Base-by-base conservation (phyloP, 2,888 invertebrate species). In the Cephus spinipes region DNA sequence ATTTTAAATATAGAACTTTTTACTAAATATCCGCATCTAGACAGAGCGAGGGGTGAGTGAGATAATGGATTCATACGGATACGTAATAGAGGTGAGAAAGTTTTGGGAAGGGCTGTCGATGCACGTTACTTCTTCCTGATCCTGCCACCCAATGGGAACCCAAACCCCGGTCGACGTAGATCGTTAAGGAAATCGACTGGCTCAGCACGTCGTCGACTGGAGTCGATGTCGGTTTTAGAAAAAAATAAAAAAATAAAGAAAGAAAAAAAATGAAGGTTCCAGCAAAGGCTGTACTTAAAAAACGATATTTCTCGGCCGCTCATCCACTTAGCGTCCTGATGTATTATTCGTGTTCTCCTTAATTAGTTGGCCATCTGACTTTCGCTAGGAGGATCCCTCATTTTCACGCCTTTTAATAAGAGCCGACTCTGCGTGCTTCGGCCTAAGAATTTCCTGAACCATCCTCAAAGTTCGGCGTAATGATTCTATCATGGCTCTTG, bases 351-450 rank as follows among this genome's bases (percentile, higher is more conserved):
- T 68, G 35, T 32, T 76, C 75, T n/a, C 75, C 75, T 69, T 75
- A 78, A 78, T 78, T 75, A 75, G 15, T 69, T 40, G 75, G 75
- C 32, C 78, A 40, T 77, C 69, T 69, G 69, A 68, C 31, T 69
- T 75, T 75, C 12, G 35, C 75, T n/a, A 31, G 31, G 76, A 40
- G 30, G 33, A 68, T 76, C 75, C 82, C 79, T 73, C n/a, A 78
- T 80, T 81, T 81, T 81, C 79, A 82, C 79, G 79, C 79, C 82
- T 79, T 77, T 73, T 75, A 76, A 79, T 81, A 78, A 81, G 69
- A 32, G n/a, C 69, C 69, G 69, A 69, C 69, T 12, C 69, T 40
- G 15, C 40, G 40, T 40, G 15, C 1, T 15, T 40, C 15, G 40
- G 40, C 4, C 15, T 6, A 15, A 40, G 15, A 15, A 15, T n/a